Conservation (phyloP, 2,888 invertebrate genomes). For the Ischnura elegans region DNA sequence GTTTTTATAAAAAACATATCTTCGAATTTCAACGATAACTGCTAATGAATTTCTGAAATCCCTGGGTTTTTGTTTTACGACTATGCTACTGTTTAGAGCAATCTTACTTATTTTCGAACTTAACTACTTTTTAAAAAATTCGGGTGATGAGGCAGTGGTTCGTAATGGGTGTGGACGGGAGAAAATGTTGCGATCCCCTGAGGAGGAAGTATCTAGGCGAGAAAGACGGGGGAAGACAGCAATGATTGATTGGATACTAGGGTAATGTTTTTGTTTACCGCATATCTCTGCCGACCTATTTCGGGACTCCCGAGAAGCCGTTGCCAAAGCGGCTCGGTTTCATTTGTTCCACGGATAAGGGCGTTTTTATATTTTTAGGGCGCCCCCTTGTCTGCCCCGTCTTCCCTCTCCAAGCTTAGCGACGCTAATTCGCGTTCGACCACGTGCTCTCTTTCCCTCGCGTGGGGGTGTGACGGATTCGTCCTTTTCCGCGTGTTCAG, state of each 20-base stretch:
- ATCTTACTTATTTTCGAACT: too few relatives aligned
- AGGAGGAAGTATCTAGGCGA: neutral
- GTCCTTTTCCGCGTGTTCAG: neutral
- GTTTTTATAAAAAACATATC: too few relatives aligned
- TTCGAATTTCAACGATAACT: too few relatives aligned
- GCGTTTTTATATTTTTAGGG: neutral
- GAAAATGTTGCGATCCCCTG: neutral
- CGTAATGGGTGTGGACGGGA: too few relatives aligned
- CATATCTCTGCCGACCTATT: neutral
- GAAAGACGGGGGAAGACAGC: slow-evolving; percentile 10
- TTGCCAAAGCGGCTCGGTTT: neutral
- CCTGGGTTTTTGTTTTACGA: too few relatives aligned
- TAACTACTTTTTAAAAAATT: too few relatives aligned
- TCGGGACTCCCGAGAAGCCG: neutral
- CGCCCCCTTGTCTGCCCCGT: neutral
- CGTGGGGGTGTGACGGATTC: neutral
- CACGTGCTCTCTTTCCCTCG: neutral
- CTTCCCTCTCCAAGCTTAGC: too few relatives aligned
- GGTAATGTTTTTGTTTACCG: slow-evolving; percentile 53
- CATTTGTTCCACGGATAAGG: neutral
- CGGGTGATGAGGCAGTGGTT: too few relatives aligned
- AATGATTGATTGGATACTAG: neutral
- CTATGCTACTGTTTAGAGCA: too few relatives aligned
- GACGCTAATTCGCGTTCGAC: neutral
- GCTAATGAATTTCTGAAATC: too few relatives aligned